A percentile compares a stretch with the other conserved stretches of the same genome.
These are phyloP conservation scores for Apantesis nais DNA, from an alignment of 2,888 invertebrate species.

Conservation along the genomic window DNA sequence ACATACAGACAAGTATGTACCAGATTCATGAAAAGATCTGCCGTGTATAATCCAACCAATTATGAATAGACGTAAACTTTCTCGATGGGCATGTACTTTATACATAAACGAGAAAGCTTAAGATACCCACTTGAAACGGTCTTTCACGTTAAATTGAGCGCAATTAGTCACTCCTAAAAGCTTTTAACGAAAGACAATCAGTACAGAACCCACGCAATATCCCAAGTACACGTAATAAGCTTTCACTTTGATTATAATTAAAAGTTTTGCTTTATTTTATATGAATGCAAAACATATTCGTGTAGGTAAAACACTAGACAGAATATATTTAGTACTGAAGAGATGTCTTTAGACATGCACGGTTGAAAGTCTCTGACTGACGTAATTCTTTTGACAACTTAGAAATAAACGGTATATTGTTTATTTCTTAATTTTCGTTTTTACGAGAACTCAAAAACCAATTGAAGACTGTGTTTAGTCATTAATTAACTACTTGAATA, in stretches of 20 bases:
- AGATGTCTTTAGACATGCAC: slow-evolving; percentile 25
- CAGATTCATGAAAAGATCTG: neutral
- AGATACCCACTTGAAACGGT: neutral
- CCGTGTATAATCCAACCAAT: neutral
- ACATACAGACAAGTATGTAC: too few species aligned
- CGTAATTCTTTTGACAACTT: neutral
- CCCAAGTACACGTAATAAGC: slow-evolving; percentile 12
- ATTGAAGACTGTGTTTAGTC: neutral
- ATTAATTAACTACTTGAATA: neutral
- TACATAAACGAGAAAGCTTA: neutral
- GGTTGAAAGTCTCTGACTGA: neutral
- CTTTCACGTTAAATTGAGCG: neutral
- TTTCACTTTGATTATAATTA: slow-evolving; percentile 10
- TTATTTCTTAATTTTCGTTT: too few species aligned
- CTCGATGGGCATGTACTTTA: neutral
- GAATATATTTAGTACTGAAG: slow-evolving; percentile 37
- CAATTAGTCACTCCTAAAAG: slow-evolving; percentile 22
- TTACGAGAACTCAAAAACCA: neutral
- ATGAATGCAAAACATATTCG: neutral
- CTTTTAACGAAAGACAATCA: slow-evolving; percentile 30
- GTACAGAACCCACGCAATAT: slow-evolving; percentile 30
- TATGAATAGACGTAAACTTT: neutral
- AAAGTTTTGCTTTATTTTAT: slow-evolving; percentile 5
- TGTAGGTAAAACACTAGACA: slow-evolving; percentile 32
- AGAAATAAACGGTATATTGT: neutral